phyloP scores from a whole-genome alignment of 1,140 invertebrate genomes.

The Proctacanthus coquilletti region DNA sequence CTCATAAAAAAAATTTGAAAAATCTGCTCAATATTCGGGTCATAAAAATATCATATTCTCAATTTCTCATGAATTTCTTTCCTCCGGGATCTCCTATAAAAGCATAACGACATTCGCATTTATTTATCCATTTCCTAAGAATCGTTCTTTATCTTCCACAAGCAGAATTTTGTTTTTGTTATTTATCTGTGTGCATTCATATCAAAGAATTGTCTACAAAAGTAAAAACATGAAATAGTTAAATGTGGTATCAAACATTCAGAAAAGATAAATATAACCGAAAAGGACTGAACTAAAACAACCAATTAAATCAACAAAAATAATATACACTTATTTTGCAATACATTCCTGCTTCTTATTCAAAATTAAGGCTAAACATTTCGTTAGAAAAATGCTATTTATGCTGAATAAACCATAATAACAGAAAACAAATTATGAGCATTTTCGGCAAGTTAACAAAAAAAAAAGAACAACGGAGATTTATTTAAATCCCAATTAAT shows the following conservation, averaged over 20 bases:
- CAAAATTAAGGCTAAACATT: too few species aligned
- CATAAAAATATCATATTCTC: neutral
- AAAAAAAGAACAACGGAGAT: neutral
- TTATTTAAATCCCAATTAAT: neutral
- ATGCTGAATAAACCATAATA: neutral
- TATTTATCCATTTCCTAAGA: too few species aligned
- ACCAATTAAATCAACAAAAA: neutral
- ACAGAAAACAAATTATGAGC: neutral
- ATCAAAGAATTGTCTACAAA: slow-evolving; percentile 1
- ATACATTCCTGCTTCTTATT: too few species aligned
- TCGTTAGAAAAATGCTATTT: too few species aligned
- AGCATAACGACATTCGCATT: neutral
- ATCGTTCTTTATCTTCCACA: too few species aligned
- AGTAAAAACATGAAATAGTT: neutral
- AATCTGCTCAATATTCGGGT: neutral
- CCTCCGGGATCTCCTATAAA: too few species aligned
- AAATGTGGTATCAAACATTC: neutral
- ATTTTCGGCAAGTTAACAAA: too few species aligned
- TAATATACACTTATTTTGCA: neutral
- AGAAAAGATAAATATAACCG: slow-evolving; percentile 1
- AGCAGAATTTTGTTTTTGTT: too few species aligned
- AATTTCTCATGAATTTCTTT: too few species aligned
- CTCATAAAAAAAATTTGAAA: too few species aligned
- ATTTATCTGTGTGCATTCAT: neutral
- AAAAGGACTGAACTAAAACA: neutral